Base-by-base conservation (phyloP, 2,113 vertebrate species). In the Amphiprion ocellaris region DNA sequence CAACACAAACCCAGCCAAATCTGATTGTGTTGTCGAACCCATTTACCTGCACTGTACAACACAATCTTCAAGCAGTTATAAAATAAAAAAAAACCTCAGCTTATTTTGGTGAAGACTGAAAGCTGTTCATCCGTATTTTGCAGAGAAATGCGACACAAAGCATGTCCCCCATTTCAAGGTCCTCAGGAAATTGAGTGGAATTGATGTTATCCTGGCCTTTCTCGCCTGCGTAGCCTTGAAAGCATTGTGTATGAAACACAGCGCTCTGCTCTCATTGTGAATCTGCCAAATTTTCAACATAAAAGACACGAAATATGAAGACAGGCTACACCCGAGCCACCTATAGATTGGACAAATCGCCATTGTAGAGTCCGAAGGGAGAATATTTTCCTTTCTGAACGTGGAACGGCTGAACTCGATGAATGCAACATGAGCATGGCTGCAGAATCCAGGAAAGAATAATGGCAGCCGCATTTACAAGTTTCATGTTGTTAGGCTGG, bases 401-500 rank as follows among this genome's bases (percentile, higher is more conserved):
- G 26, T 71, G 66, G 73, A 87, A 70, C 39, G 50, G 24, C 64
- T 17, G 53, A 85, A 70, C 68, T 58, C 56, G 16, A 77, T 78
- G 80, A 88, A 90, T 88, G 82, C 76, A 82, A 81, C 85, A 74
- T 76, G 80, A 87, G 76, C 47, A 61, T 49, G 68, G 53, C 65
- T 7, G n/a, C 72, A 70, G 41, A 82, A 66, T 72, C 68, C 49
- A 21, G 24, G 64, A 50, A 82, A 91, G 82, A 92, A 89, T 81
- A 89, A 91, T 81, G 76, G 70, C 63, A 60, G 82, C 65, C 65
- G 15, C 75, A 78, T 92, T 88, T 91, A 86, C 79, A 88, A 85
- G 80, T 89, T 93, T 90, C 89, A 81, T 79, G 82, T 90, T 90
- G 85, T 90, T 92, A 73, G 69, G 63, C 84, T 66, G 58, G 68